Evolutionary conservation across 2,113 vertebrate species (phyloP), one percentile per base, ranked within the genome.

Genomic region (human (Homo sapiens)): DNA sequence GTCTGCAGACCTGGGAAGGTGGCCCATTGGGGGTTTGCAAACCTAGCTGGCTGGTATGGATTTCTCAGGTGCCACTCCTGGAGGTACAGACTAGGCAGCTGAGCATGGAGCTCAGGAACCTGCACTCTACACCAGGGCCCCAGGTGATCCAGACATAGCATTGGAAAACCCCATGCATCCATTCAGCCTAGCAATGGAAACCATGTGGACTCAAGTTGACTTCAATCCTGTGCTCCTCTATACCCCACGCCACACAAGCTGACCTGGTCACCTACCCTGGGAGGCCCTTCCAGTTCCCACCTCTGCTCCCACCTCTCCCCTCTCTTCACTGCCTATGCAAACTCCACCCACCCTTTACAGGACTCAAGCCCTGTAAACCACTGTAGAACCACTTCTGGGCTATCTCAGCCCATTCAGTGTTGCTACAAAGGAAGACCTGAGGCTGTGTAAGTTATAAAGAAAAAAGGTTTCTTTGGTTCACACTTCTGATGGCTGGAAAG

Each of bases 141-240:
- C 18, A 2, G 18, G 50, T 5, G 3, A 22, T 9, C 3, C 16
- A 27, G 27, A 45, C 2, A 10, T 1, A 9, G 45, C 12, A 20
- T 4, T 13, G 16, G 81, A 45, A 64, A 32, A 30, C 23, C 52
- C 7, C 30, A 0, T 0, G 48, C 1, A 2, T 85, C 59, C n/a
- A 6, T 16, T 66, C 66, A 25, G 35, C 50, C 18, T 6, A 5
- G n/a, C 76, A 52, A 17, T 2, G 22, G 66, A 32, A 32, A 52
- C 16, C 16, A 2, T 0, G 3, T 0, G 43, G 17, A 25, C 38
- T 61, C 13, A 8, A 35, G 75, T 0, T 50, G 32, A 59, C 48
- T 18, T 43, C 48, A 14, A 27, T 17, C 25, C 27, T 68, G 32
- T 30, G 86, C 73, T 48, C 76, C 55, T 55, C 27, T 10, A 14